These are phyloP conservation scores for Drosophila percnosoma DNA, from an alignment of 2,888 invertebrate species.

Conservation along the genomic window DNA sequence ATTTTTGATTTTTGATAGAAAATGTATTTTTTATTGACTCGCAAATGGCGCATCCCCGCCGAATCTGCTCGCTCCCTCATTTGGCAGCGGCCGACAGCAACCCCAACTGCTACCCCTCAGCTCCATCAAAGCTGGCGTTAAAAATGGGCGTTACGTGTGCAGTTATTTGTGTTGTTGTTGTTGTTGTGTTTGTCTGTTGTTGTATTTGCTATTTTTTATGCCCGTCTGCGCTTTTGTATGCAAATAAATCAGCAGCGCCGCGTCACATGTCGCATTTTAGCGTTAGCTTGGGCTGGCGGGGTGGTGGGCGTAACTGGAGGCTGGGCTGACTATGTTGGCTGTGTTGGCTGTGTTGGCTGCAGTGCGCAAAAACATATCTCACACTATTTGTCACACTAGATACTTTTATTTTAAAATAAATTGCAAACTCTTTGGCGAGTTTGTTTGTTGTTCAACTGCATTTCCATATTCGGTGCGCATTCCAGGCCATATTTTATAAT, in stretches of 20 bases:
- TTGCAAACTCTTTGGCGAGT: conserved; percentile 73
- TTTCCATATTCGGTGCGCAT: conserved; percentile 49
- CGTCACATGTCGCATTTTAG: conserved; percentile 73
- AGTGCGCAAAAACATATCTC: conserved; percentile 77
- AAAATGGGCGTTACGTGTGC: conserved; percentile 70
- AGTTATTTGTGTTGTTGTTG: conserved; percentile 29
- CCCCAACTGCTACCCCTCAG: conserved; percentile 27
- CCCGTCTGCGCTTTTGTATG: conserved; percentile 78
- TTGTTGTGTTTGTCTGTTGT: conserved; percentile 26
- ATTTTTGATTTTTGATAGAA: conserved; percentile 47
- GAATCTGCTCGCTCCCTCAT: conserved; percentile 12
- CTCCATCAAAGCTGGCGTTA: conserved; percentile 64
- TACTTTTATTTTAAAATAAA: conserved; percentile 79
- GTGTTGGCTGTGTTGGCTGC: conserved; percentile 40
- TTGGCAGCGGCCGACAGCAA: conserved; percentile 41
- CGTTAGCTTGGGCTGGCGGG: conserved; percentile 1
- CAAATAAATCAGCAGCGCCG: conserved; percentile 81
- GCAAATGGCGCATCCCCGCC: conserved; percentile 33
- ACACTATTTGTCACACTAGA: conserved; percentile 82
- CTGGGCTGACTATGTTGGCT: conserved; percentile 23
- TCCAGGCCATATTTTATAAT: conserved; percentile 82
- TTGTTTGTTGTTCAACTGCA: conserved; percentile 46
- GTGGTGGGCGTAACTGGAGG: conserved; percentile 26
- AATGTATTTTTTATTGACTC: conserved; percentile 68
- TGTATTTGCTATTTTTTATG: conserved; percentile 45